Conservation (phyloP, 2,888 invertebrate genomes). For the Ernsta delagoae region DNA sequence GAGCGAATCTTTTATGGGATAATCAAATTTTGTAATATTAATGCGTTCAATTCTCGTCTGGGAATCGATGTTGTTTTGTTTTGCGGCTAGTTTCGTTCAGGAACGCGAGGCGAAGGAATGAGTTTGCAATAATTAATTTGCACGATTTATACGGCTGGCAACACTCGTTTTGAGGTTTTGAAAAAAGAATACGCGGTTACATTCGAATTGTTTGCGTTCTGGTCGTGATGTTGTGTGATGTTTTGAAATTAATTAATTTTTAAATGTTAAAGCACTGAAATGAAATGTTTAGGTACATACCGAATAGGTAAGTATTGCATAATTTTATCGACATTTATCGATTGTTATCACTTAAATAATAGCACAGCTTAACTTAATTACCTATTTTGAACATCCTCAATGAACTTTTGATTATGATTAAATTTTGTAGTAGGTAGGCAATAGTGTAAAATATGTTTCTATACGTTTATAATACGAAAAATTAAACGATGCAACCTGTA, state of each 20-base stretch:
- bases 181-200: slow-evolving; percentile 14
- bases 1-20: slow-evolving; percentile 83
- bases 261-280: neutral
- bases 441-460: neutral
- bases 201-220: slow-evolving; percentile 14
- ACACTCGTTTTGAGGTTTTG: slow-evolving; percentile 19
- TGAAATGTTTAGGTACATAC: neutral
- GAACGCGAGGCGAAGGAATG: slow-evolving; percentile 21
- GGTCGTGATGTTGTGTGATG: slow-evolving; percentile 4
- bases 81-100: slow-evolving; percentile 37
- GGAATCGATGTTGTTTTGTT: slow-evolving; percentile 65
- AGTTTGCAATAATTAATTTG: slow-evolving; percentile 35
- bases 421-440: no score
- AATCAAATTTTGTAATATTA: slow-evolving; percentile 85
- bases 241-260: slow-evolving; percentile 5
- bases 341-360: no score
- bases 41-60: slow-evolving; percentile 74
- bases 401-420: no score
- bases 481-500: neutral
- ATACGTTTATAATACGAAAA: neutral
- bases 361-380: no score
- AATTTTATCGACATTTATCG: no score
- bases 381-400: no score
- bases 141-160: slow-evolving; percentile 27
- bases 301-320: neutral